Conservation (phyloP, 2,797 vertebrate genomes). For the Argyrosomus regius region DNA sequence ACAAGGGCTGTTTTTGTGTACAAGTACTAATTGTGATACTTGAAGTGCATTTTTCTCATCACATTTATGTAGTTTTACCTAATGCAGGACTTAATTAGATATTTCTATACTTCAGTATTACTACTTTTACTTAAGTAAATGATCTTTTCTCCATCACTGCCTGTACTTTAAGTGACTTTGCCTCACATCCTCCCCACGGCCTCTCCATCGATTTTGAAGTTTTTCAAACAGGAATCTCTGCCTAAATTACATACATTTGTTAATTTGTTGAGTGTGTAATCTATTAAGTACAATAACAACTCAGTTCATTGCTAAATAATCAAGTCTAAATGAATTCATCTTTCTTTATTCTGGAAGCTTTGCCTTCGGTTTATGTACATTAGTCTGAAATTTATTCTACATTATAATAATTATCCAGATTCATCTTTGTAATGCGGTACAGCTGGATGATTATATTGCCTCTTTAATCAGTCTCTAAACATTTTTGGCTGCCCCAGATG, state of each 20-base stretch:
- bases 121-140: background rate
- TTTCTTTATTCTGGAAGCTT: background rate
- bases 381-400: too few species aligned
- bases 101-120: background rate
- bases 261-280: background rate
- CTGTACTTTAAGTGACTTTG: background rate
- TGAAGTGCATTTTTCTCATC: background rate
- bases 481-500: slow-evolving; percentile 29
- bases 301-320: background rate
- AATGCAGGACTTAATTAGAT: background rate
- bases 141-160: background rate
- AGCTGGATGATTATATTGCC: background rate
- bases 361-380: background rate
- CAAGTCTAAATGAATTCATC: background rate
- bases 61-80: background rate
- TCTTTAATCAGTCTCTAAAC: slow-evolving; percentile 12
- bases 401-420: background rate
- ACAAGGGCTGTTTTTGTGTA: too few species aligned
- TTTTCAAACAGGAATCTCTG: background rate
- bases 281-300: background rate
- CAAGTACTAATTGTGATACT: too few species aligned
- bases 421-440: slow-evolving; percentile 6
- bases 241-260: background rate
- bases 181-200: background rate
- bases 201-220: background rate